Conservation (phyloP, 2,797 vertebrate genomes). For the Triplophysa bombifrons region DNA sequence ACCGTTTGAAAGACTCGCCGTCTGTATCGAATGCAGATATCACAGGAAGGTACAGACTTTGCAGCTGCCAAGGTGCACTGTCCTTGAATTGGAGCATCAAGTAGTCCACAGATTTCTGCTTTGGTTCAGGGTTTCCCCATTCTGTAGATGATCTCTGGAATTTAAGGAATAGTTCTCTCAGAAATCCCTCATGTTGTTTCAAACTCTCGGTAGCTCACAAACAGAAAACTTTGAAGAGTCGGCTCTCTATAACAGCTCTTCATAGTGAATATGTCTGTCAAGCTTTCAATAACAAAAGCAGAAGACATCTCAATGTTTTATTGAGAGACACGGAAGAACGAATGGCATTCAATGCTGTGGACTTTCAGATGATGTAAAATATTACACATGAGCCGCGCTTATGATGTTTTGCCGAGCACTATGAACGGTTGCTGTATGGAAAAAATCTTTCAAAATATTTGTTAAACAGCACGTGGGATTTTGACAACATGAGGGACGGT, state of each 20-base stretch:
- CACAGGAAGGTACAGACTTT: not conserved
- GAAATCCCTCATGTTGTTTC: not conserved
- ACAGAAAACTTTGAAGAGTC: not conserved
- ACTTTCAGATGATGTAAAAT: not conserved
- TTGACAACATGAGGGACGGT: not conserved
- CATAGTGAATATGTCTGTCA: too few species aligned
- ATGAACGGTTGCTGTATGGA: too few species aligned
- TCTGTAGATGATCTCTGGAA: not conserved
- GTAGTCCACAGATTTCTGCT: not conserved
- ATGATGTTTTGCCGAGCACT: too few species aligned
- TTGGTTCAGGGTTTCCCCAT: constrained; percentile 5
- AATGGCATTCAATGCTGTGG: too few species aligned
- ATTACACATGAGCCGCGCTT: too few species aligned
- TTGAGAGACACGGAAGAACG: too few species aligned
- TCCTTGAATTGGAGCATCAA: not conserved
- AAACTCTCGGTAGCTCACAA: not conserved
- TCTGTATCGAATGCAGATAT: constrained; percentile 2
- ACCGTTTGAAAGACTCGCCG: not conserved
- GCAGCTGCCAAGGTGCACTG: not conserved
- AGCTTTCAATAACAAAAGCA: too few species aligned
- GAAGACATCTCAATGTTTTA: too few species aligned
- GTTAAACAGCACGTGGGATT: not conserved
- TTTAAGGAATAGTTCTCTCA: not conserved
- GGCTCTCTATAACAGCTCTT: not conserved
- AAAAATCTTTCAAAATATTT: not conserved